A percentile compares a stretch with the other conserved stretches of the same genome.
These are phyloP conservation scores for Drosophila pseudoobscura DNA, from an alignment of 1,140 invertebrate genomes.

Conservation along the genomic window DNA sequence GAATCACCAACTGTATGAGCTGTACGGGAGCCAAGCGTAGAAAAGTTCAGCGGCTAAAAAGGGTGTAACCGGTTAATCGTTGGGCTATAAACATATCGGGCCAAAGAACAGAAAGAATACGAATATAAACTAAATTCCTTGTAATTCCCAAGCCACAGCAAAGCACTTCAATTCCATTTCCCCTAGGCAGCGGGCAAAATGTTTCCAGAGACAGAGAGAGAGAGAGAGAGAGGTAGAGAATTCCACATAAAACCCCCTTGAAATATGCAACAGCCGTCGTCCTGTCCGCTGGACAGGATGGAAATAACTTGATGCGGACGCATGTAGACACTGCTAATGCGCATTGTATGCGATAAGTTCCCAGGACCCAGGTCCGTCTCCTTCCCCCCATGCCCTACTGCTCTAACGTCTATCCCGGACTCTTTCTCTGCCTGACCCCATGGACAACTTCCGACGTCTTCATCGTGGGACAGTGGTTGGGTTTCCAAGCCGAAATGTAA, in stretches of 20 bases:
- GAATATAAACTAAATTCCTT: no score
- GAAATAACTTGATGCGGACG: constrained; percentile 54
- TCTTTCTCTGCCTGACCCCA: no score
- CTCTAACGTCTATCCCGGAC: no score
- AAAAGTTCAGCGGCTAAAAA: no score
- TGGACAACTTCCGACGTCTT: constrained; percentile 1
- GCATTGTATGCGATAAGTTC: constrained; percentile 59
- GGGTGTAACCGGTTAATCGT: no score
- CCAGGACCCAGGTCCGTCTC: no score
- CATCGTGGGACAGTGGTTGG: not conserved
- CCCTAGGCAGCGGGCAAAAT: no score
- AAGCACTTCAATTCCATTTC: not conserved
- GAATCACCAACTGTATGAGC: no score
- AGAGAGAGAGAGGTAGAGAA: constrained; percentile 1
- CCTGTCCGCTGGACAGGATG: constrained; percentile 26
- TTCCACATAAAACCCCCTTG: constrained; percentile 4
- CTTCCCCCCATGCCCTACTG: not conserved
- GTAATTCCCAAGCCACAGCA: not conserved
- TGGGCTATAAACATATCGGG: no score
- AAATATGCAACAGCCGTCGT: constrained; percentile 44
- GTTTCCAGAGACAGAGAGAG: not conserved
- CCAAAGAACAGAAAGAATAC: no score
- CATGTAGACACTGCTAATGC: constrained; percentile 60
- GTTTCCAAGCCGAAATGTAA: no score
- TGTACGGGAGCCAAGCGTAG: no score